These are phyloP conservation scores for Mycalesis mineus DNA, from an alignment of 2,888 invertebrate species.

Conservation along the genomic window DNA sequence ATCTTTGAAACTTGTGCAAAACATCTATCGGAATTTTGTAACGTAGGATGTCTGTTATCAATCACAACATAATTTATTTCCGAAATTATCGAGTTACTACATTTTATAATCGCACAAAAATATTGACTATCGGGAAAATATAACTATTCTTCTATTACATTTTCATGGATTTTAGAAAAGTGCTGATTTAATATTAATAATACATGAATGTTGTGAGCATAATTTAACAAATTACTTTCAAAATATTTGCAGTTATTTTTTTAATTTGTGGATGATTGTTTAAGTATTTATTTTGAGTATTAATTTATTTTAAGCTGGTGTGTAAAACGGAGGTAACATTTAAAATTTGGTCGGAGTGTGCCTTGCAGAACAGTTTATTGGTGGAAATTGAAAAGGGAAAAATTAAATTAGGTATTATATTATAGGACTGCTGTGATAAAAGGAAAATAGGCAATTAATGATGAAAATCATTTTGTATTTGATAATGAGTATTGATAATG, in stretches of 20 bases:
- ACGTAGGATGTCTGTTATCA: constrained; percentile 6
- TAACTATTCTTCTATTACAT: constrained; percentile 1
- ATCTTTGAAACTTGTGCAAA: constrained; percentile 26
- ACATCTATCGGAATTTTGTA: constrained; percentile 17
- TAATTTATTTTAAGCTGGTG: constrained; percentile 9
- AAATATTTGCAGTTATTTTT: not conserved
- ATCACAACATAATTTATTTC: constrained; percentile 6
- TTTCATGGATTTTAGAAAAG: not conserved
- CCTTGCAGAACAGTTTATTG: constrained; percentile 52
- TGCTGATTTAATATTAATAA: not conserved
- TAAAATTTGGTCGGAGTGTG: constrained; percentile 50
- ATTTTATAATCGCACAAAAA: constrained; percentile 23
- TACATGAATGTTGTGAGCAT: not conserved
- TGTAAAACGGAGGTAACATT: constrained; percentile 7
- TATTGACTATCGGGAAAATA: constrained; percentile 12
- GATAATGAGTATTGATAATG: constrained; percentile 34
- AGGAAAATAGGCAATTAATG: constrained; percentile 41
- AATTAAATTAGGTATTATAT: constrained; percentile 40
- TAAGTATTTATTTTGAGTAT: constrained; percentile 8
- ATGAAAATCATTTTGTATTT: constrained; percentile 39
- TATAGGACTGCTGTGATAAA: constrained; percentile 63
- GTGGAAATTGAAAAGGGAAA: constrained; percentile 22
- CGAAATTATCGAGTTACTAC: not conserved
- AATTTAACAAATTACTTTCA: not conserved
- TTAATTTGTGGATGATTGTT: not conserved